These are phyloP conservation scores for Hycleus phaleratus DNA, from an alignment of 1,140 invertebrate genomes.

Conservation along the genomic window DNA sequence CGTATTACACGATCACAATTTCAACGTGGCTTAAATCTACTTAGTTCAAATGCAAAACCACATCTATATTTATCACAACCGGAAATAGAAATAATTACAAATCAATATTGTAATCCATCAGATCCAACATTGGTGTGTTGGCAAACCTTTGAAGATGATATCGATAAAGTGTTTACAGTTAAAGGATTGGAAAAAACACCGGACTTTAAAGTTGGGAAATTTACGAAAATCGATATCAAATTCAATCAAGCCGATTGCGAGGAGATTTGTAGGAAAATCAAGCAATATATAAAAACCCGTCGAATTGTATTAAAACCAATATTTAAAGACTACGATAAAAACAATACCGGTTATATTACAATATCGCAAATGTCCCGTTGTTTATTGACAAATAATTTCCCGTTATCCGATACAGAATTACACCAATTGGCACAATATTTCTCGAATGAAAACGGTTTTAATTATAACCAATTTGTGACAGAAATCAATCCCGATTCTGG, in stretches of 20 bases:
- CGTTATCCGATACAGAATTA: constrained; percentile 54
- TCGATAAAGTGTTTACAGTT: constrained; percentile 59
- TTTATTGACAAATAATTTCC: constrained; percentile 52
- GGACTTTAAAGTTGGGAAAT: constrained; percentile 40
- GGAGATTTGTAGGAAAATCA: constrained; percentile 46
- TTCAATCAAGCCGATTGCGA: constrained; percentile 48
- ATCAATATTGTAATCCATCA: constrained; percentile 56
- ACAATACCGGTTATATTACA: constrained; percentile 60
- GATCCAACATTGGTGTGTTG: constrained; percentile 56
- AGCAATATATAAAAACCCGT: constrained; percentile 43
- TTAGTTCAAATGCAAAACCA: constrained; percentile 51
- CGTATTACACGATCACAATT: constrained; percentile 58
- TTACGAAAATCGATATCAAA: constrained; percentile 42
- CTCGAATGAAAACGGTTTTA: constrained; percentile 61
- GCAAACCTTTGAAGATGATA: constrained; percentile 63
- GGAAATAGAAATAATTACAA: constrained; percentile 50
- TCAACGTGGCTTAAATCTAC: constrained; percentile 51
- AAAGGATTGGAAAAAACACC: constrained; percentile 57
- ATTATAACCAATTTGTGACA: constrained; percentile 56
- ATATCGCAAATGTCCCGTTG: constrained; percentile 57
- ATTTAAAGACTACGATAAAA: constrained; percentile 58
- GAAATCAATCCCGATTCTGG: constrained; percentile 46
- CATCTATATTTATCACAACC: constrained; percentile 46
- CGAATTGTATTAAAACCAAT: constrained; percentile 53
- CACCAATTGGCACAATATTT: constrained; percentile 57